A percentile compares a stretch with the other conserved stretches of the same genome.
Conservation (phyloP, 2,888 invertebrate species). For the Actias luna region DNA sequence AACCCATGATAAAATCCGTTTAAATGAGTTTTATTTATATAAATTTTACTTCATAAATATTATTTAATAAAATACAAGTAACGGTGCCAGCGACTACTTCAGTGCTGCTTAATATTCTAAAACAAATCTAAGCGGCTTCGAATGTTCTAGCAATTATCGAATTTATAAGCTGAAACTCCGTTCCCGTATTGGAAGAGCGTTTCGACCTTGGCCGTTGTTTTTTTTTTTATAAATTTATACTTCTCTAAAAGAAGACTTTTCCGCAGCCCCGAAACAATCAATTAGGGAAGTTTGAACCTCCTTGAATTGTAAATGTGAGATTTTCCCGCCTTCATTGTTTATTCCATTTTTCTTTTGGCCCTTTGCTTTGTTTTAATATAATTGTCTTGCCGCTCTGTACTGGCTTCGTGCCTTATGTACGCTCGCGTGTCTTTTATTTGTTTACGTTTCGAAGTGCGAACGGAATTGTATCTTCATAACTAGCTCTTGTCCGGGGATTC, state of each 20-base stretch:
- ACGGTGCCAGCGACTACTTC: too few relatives aligned
- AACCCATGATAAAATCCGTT: too few relatives aligned
- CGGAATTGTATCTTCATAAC: neutral
- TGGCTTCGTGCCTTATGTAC: conserved; percentile 27
- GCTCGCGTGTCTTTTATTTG: conserved; percentile 21
- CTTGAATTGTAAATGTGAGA: conserved; percentile 70
- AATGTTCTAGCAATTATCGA: too few relatives aligned
- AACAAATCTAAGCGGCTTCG: too few relatives aligned
- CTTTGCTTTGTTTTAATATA: conserved; percentile 39
- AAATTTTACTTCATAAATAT: too few relatives aligned
- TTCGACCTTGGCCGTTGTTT: conserved; percentile 28
- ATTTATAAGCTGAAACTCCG: neutral
- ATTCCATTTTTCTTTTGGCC: conserved; percentile 30
- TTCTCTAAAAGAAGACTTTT: conserved; percentile 56
- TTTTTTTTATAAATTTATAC: conserved; percentile 41
- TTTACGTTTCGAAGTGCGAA: conserved; percentile 8
- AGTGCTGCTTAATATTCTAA: too few relatives aligned
- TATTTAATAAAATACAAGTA: too few relatives aligned
- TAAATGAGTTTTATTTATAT: too few relatives aligned
- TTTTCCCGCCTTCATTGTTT: conserved; percentile 43
- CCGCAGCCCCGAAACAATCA: conserved; percentile 67
- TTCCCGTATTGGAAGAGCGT: too few relatives aligned
- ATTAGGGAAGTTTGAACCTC: conserved; percentile 69
- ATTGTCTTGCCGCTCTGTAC: conserved; percentile 34
- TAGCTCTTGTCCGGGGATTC: too few relatives aligned